Base-by-base conservation (phyloP, 2,888 invertebrate species). In the Antheraea yamamai region DNA sequence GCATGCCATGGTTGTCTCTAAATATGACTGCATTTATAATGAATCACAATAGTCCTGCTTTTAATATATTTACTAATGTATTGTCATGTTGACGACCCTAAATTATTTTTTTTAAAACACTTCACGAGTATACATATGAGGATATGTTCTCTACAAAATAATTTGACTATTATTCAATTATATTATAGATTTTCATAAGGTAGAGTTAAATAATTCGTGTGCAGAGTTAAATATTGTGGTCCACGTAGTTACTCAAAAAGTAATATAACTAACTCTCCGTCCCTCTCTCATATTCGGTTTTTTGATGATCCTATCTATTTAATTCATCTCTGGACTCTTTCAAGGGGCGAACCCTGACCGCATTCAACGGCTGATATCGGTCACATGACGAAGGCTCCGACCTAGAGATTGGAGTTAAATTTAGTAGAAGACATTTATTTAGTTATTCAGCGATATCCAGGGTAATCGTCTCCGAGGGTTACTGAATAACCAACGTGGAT, bases 371-470 rank as follows among this genome's bases (percentile, higher is more conserved):
- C 87, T 88, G 91, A 92, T 94, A 92, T 92, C 92, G 91, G 93
- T 87, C 93, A 92, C 91, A 92, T 91, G 92, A 91, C 90, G 91
- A 88, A 82, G 89, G 89, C 87, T 85, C 85, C 84, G 87, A 83
- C 85, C 87, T 83, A 88, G 88, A 91, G 93, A 92, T 92, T 89
- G 87, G 88, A 90, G 93, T 92, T 94, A 92, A 95, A 95, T 95
- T 94, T 93, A 94, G 89, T 92, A 92, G 94, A 94, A 94, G 92
- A 93, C 90, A 93, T 94, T 94, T 92, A 94, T 92, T 93, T 91
- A 92, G 84, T 85, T 86, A 87, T 91, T 91, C 89, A 88, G 83
- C 87, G 89, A 88, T 91, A 87, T 84, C 86, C 86, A 81, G 84
- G 89, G 89, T 91, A 90, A 91, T 89, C 87, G 92, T 91, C 88